Percentiles rank a stretch among this genome's conserved stretches.
Conservation (phyloP, 2,797 vertebrate genomes). For the Clarias pachynema region DNA sequence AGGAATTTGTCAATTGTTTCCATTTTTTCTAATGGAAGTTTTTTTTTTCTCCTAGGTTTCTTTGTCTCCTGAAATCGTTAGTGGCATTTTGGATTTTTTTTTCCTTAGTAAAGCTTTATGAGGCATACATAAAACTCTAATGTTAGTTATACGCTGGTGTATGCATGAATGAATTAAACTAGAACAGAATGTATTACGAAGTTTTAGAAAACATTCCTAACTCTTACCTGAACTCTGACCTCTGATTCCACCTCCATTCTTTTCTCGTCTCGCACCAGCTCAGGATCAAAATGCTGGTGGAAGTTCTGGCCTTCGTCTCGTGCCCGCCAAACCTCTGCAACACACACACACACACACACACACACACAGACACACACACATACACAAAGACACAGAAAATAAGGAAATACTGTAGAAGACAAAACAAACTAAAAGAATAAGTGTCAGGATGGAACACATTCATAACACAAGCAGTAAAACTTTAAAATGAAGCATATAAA, state of each 20-base stretch:
- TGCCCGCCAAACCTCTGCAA: slow-evolving; percentile 78
- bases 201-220: background rate
- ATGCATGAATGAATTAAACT: background rate
- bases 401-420: background rate
- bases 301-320: slow-evolving; percentile 77
- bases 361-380: slow-evolving; percentile 1
- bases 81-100: background rate
- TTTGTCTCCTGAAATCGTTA: background rate
- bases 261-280: slow-evolving; percentile 79
- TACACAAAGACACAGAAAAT: slow-evolving; percentile 2
- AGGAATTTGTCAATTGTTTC: background rate
- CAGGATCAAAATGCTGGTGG: slow-evolving; percentile 74
- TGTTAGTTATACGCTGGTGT: background rate
- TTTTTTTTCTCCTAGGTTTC: background rate
- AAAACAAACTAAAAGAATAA: background rate
- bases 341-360: background rate
- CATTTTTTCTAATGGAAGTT: background rate
- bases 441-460: background rate
- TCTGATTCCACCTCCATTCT: slow-evolving; percentile 80
- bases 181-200: background rate
- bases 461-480: background rate
- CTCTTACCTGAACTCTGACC: slow-evolving; percentile 81
- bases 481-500: background rate
- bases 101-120: background rate
- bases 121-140: background rate